Base-by-base conservation (phyloP, 2,113 vertebrate genomes). In the Noturus placidus region DNA sequence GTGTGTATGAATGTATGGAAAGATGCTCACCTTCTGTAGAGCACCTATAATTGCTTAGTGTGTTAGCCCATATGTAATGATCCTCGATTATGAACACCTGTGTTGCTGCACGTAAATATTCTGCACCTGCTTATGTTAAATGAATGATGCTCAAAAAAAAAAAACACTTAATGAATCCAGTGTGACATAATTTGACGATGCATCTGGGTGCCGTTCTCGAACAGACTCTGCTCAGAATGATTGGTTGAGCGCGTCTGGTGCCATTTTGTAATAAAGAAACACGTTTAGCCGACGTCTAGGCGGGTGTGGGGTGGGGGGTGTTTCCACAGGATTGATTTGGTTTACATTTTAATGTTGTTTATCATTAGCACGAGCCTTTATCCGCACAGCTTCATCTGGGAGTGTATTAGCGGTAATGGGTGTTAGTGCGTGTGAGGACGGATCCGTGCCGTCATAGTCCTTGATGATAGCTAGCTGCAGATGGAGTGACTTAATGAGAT, bases 271-370 rank as follows among this genome's bases (percentile, higher is more conserved):
- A 94, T 93, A 94, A 93, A 93, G 91, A 90, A 91, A 92, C 93
- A 93, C 93, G 92, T 94, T 94, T 94, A 93, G 93, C 92, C 91
- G 87, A 90, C 92, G 90, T 27, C 67, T 86, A 38, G 30, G 83
- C 67, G 33, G 17, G 67, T 54, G 50, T 27, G 80, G 56, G 86
- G 42, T 46, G 54, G 56, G 86, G 61, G 86, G 85, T 93, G 94
- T 93, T 88, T 80, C 87, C 27, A 88, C 91, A 91, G 93, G 94
- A 95, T 94, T 94, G 93, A 94, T 95, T 94, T 90, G 92, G 91
- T 94, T 94, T 93, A 93, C 93, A 94, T 94, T 94, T 94, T 94
- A 94, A 95, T 95, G 93, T 93, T 94, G 94, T 95, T 95, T 95
- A 94, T 95, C 94, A 94, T 95, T 95, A 94, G 94, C 85, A 88